A percentile compares a stretch with the other conserved stretches of the same genome.
phyloP scores from a whole-genome alignment of 2,797 vertebrate species.

The Otus scops region DNA sequence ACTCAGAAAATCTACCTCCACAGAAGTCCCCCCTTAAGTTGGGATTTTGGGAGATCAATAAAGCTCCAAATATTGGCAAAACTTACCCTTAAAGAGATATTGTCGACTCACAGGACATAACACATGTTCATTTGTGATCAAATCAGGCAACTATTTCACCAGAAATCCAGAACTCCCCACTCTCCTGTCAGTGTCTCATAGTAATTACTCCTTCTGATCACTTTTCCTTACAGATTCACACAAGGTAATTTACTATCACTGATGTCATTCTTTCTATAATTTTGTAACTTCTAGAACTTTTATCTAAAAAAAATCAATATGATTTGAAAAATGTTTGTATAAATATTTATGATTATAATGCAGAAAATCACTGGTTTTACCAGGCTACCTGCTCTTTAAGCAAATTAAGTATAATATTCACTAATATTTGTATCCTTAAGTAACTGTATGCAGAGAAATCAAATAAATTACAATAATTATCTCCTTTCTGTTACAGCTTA shows the following conservation, averaged over 20 bases:
- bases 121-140: fast-evolving
- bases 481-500: neutral
- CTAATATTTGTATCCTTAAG: neutral
- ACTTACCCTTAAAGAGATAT: neutral
- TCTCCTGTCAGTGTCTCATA: neutral
- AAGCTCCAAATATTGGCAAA: neutral
- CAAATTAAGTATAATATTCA: neutral
- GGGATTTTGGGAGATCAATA: neutral
- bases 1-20: neutral
- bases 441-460: neutral
- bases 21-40: neutral
- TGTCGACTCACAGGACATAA: neutral
- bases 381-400: neutral
- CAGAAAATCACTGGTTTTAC: neutral
- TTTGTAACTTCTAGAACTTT: neutral
- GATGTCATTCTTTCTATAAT: neutral
- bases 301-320: neutral
- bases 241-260: neutral
- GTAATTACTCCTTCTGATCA: neutral
- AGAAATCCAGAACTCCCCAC: neutral
- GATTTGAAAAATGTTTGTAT: neutral
- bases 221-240: neutral
- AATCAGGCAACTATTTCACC: neutral
- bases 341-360: neutral
- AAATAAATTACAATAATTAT: neutral